phyloP scores from a whole-genome alignment of 1,140 invertebrate genomes.

The Drosophila pruinosa region DNA sequence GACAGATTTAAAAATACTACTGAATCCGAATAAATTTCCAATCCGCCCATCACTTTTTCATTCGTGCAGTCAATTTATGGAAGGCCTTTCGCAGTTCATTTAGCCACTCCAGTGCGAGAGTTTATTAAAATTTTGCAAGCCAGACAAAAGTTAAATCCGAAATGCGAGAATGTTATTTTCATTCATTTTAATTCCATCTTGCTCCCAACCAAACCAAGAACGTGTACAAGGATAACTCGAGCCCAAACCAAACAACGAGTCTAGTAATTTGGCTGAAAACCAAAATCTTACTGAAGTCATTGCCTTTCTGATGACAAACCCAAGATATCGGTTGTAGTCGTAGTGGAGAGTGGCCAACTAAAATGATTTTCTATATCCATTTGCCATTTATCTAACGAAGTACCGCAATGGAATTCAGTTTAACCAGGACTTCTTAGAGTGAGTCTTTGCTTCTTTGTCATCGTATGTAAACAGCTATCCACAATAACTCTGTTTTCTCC shows the following conservation, averaged over 20 bases:
- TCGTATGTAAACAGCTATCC: constrained; percentile 65
- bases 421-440: constrained; percentile 11
- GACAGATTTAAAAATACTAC: neutral
- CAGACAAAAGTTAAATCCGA: constrained; percentile 48
- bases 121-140: constrained; percentile 69
- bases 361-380: constrained; percentile 66
- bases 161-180: constrained; percentile 35
- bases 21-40: neutral
- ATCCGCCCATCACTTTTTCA: constrained; percentile 11
- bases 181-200: constrained; percentile 64
- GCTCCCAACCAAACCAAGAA: constrained; percentile 2
- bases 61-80: neutral
- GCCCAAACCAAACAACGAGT: neutral
- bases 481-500: neutral
- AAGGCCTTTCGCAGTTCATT: neutral
- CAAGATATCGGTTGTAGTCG: constrained; percentile 50
- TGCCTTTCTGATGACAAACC: constrained; percentile 70
- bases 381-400: constrained; percentile 72
- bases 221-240: neutral
- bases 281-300: constrained; percentile 57
- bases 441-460: constrained; percentile 53
- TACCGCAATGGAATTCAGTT: constrained; percentile 20
- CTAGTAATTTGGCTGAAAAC: constrained; percentile 66
- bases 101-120: neutral
- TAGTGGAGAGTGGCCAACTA: constrained; percentile 43